Base-by-base conservation (phyloP, 1,140 invertebrate species). In the Vanessa atalanta region DNA sequence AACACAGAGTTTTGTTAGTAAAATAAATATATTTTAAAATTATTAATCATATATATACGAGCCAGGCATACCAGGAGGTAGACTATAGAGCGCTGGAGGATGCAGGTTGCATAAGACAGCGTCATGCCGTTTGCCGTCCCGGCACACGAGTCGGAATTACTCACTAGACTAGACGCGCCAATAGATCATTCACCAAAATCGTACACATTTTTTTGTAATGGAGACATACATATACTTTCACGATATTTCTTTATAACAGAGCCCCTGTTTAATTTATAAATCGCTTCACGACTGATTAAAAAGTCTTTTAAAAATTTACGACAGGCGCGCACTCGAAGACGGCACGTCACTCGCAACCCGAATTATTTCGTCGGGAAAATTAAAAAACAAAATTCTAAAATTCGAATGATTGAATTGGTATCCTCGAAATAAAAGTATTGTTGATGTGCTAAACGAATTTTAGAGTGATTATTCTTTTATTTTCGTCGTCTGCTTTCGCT, bases 211-310 rank as follows among this genome's bases (percentile, higher is more conserved):
- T n/a, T 55, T 23, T 57, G 16, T 51, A 87, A 82, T 86, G 90
- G 85, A 87, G 77, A 86, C 87, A 64, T 47, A 16, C 72, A 48
- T 9, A 3, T 51, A 55, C 72, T 76, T 76, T 73, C 76, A 83
- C 86, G 73, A 86, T 91, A 88, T 90, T 90, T 91, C 89, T 90
- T 92, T 85, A 91, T 91, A 92, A 91, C 86, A 86, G 86, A 77
- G 88, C 76, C 85, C 83, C 86, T 90, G 89, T 90, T 92, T 92
- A 91, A 92, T 92, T 92, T 92, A 89, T 89, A 91, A 92, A 91
- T 90, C 88, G 88, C 85, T 90, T 90, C 86, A 90, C 88, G 82
- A 87, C 88, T 91, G 89, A 90, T 92, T 92, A 92, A 92, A 90
- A 92, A 90, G 88, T 91, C 89, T 85, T 88, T 90, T 84, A 92